Base-by-base conservation (phyloP, 2,888 invertebrate genomes). In the Lasioglossum marginatum region DNA sequence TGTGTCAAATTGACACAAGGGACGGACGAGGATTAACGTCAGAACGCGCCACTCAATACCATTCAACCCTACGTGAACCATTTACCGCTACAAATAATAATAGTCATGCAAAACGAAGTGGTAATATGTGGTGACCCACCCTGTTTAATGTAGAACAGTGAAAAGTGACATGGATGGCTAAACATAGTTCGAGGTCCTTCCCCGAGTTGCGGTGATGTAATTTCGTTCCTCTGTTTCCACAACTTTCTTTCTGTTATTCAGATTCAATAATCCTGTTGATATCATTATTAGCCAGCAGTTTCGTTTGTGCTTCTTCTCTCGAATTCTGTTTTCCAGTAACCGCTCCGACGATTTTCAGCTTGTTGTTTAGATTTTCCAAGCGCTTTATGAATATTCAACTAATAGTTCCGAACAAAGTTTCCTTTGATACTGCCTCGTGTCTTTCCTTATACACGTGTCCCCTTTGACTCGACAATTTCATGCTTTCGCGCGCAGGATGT, bases 321-420 rank as follows among this genome's bases (percentile, higher is more conserved):
- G 31, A 14, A 12, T n/a, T 57, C 27, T 1, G 10, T 60, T 27
- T 27, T 60, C n/a, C 60, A 0, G 27, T 14, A 31, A 31, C 2
- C 63, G 27, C 27, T 6, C 31, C 57, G 10, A 27, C 31, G 5
- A 14, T 63, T 12, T 63, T 14, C 63, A 31, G 14, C 63, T 31
- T 63, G 63, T 63, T 31, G 16, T 63, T 63, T 14, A 31, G 63
- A 63, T 63, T 63, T 63, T 16, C 23, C 70, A 10, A 8, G n/a
- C n/a, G 23, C 37, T 37, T 70, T 70, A 37, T 40, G 70, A 70
- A 70, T 70, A 70, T 70, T 37, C 23, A n/a, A n/a, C 40, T 40
- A 40, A 40, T 40, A 37, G 37, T 40, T 37, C 5, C 12, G 70
- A 57, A 52, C 57, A 57, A 10, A n/a, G 57, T 34, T 23, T 23